Evolutionary conservation across 2,888 invertebrate species (phyloP), one percentile per base, ranked within the genome.

Genomic region (Erebia ligea): DNA sequence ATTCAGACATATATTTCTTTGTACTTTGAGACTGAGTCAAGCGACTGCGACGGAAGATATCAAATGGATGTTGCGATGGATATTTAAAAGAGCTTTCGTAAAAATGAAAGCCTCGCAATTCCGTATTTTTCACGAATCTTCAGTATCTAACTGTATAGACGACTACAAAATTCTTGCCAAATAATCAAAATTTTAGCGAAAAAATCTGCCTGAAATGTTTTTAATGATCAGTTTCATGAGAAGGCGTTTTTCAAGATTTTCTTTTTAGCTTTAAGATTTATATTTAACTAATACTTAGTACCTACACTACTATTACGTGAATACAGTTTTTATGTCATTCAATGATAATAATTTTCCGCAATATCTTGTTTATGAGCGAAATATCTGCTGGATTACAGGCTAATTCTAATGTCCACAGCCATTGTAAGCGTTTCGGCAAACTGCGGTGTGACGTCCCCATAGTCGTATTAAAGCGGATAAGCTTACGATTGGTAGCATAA

Each of bases 391-490:
- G 42, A 59, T 62, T 45, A 48, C 17, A 62, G 13, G 15, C 13
- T 61, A 56, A 62, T 19, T 58, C 21, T 65, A 64, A 62, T 69
- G 48, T 57, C 56, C 25, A 42, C 66, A 67, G 52, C 9, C 13
- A 17, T 21, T 34, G 42, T 48, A 61, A 66, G 58, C 65, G 6
- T 58, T 64, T 52, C 19, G 52, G 59, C 64, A 62, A 66, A 65
- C 67, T 40, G 69, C 59, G 42, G 50, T 54, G 19, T 62, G 67
- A 65, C 64, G 50, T 68, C 72, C 70, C 70, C 56, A 50, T 52
- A 64, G 67, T 57, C 64, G 56, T 61, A 50, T 73, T 68, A 68
- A 54, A 61, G 25, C 61, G 56, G 70, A 70, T 73, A 67, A 73
- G 61, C 56, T 54, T 34, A 73, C 68, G 50, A 73, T 70, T 73